Conservation (phyloP, 2,888 invertebrate species). For the Rhodophaea formosa region DNA sequence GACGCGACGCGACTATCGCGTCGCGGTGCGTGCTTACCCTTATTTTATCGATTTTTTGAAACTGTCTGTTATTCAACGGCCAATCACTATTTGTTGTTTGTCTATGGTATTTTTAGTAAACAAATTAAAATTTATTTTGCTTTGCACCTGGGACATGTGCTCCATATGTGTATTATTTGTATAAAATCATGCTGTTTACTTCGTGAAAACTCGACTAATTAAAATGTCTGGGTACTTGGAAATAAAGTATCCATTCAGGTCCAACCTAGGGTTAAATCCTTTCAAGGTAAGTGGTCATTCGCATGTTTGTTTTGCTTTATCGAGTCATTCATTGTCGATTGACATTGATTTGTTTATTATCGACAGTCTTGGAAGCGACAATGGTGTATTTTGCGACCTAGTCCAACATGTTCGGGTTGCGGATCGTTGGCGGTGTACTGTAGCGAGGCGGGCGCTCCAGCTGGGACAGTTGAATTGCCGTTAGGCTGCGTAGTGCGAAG, state of each 20-base stretch:
- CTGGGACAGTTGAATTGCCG: conserved; percentile 79
- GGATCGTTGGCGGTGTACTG: conserved; percentile 80
- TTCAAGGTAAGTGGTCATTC: conserved; percentile 79
- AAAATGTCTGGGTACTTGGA: conserved; percentile 82
- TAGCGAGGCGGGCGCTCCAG: conserved; percentile 70
- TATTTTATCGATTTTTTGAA: conserved; percentile 42
- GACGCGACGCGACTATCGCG: no score
- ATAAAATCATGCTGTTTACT: conserved; percentile 26
- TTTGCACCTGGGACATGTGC: conserved; percentile 41
- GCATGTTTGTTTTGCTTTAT: conserved; percentile 23
- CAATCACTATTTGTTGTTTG: conserved; percentile 78
- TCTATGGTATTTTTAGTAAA: conserved; percentile 53
- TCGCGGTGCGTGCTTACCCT: no score
- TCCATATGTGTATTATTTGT: conserved; percentile 31
- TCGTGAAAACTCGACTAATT: conserved; percentile 26
- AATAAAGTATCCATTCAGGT: conserved; percentile 83
- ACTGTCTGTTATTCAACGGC: conserved; percentile 73
- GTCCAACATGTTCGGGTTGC: conserved; percentile 74
- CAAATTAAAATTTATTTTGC: conserved; percentile 40
- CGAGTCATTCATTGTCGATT: conserved; percentile 28
- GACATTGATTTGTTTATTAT: conserved; percentile 47
- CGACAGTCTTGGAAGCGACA: conserved; percentile 84
- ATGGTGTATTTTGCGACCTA: conserved; percentile 83
- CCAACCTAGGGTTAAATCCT: conserved; percentile 82
- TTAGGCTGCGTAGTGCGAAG: conserved; percentile 82